phyloP scores from a whole-genome alignment of 92 coral and sea anemone genomes.

The Phymanthus crucifer region DNA sequence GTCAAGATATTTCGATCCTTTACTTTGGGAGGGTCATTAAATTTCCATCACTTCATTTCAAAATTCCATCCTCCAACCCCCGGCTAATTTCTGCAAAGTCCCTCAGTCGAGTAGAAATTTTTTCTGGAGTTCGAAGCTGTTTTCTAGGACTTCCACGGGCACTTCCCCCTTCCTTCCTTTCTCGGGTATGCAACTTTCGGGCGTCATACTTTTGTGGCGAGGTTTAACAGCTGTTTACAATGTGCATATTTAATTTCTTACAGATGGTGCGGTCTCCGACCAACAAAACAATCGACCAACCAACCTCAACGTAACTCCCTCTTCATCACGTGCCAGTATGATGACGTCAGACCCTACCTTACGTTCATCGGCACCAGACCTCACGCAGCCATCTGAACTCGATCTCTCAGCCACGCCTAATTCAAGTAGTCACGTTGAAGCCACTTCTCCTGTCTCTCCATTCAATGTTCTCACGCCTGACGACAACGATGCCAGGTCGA shows the following conservation, averaged over 20 bases:
- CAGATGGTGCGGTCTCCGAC: slow-evolving; percentile 8
- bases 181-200: too few species aligned
- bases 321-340: slow-evolving; percentile 14
- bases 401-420: slow-evolving; percentile 47
- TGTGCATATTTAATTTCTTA: neutral
- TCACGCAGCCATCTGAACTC: slow-evolving; percentile 60
- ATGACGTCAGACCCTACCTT: slow-evolving; percentile 69
- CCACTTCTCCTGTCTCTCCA: slow-evolving; percentile 72
- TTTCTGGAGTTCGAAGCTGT: too few species aligned
- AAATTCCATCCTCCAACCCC: too few species aligned
- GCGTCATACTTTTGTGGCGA: too few species aligned
- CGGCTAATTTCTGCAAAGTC: too few species aligned
- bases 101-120: too few species aligned
- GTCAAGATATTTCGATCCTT: too few species aligned
- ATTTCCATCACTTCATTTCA: too few species aligned
- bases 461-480: slow-evolving; percentile 30
- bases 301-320: slow-evolving; percentile 15
- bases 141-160: too few species aligned
- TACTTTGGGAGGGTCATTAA: too few species aligned
- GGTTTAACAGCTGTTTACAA: too few species aligned
- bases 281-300: slow-evolving; percentile 70
- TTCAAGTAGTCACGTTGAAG: slow-evolving; percentile 40
- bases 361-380: slow-evolving; percentile 78
- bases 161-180: too few species aligned
- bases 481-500: slow-evolving; percentile 10